Conservation (phyloP, 2,888 invertebrate genomes). For the Anorthoa munda region DNA sequence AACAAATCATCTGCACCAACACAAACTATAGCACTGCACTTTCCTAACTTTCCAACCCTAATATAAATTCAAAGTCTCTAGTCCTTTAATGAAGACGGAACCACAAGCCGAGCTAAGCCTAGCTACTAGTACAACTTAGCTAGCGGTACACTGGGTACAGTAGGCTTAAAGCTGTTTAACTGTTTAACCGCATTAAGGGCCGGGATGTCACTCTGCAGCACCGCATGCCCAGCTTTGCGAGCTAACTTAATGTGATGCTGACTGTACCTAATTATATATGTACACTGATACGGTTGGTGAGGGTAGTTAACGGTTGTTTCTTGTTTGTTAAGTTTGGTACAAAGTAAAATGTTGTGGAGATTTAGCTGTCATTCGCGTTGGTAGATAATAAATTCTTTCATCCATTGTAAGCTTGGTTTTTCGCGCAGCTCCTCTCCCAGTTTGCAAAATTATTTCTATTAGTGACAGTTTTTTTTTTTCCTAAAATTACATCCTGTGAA, state of each 20-base stretch:
- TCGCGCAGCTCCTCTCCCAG: no score
- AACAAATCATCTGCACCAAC: background rate
- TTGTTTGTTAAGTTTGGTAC: constrained; percentile 29
- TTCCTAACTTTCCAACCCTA: constrained; percentile 16
- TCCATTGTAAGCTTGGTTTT: no score
- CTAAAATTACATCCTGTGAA: no score
- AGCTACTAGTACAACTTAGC: constrained; percentile 59
- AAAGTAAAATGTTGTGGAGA: constrained; percentile 29
- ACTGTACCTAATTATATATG: constrained; percentile 56
- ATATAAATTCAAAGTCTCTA: constrained; percentile 44
- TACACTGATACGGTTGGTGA: constrained; percentile 27
- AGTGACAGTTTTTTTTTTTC: no score
- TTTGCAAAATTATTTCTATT: no score
- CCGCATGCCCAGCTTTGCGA: constrained; percentile 44
- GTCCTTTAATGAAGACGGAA: constrained; percentile 63
- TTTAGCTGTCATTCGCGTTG: background rate
- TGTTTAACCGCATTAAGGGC: constrained; percentile 69
- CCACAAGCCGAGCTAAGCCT: constrained; percentile 65
- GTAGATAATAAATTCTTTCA: background rate
- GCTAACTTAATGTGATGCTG: constrained; percentile 61
- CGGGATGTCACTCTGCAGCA: constrained; percentile 60
- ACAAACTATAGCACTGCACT: constrained; percentile 11
- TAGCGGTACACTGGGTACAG: constrained; percentile 58
- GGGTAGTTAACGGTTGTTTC: constrained; percentile 29
- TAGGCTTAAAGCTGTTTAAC: constrained; percentile 67